Evolutionary conservation across 2,113 vertebrate species (phyloP).

Genomic region (Lagopus muta): DNA sequence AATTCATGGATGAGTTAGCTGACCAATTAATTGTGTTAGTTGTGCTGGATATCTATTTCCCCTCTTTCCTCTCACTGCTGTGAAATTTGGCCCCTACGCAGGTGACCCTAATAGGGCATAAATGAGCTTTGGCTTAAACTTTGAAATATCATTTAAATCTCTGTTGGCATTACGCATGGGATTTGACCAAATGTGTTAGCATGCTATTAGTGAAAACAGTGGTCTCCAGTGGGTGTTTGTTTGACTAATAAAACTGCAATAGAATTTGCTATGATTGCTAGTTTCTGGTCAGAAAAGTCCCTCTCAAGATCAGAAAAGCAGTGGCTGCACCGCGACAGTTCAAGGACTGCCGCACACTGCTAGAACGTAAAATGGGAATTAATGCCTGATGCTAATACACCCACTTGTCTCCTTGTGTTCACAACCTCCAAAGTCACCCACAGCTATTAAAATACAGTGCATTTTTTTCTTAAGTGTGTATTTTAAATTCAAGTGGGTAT

Average conservation of each 20-base stretch:
- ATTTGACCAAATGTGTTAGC: not conserved
- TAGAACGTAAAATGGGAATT: not conserved
- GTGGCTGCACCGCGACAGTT: not conserved
- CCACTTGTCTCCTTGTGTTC: not conserved
- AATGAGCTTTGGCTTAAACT: not conserved
- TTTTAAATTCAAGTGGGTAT: conserved; percentile 45
- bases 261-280: not conserved
- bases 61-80: not conserved
- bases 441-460: not conserved
- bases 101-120: not conserved
- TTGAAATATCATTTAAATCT: not conserved
- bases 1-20: not conserved
- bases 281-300: not conserved
- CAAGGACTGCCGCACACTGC: not conserved
- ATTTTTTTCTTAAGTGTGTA: conserved; percentile 14
- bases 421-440: not conserved
- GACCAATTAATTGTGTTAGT: no score
- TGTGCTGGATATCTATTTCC: not conserved
- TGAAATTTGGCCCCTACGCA: not conserved
- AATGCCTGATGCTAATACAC: not conserved
- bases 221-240: not conserved
- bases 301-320: not conserved
- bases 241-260: not conserved
- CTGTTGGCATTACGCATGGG: not conserved
- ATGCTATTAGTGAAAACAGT: not conserved